Evolutionary conservation across 2,797 vertebrate species (phyloP).

Genomic region (Zalophus californianus): DNA sequence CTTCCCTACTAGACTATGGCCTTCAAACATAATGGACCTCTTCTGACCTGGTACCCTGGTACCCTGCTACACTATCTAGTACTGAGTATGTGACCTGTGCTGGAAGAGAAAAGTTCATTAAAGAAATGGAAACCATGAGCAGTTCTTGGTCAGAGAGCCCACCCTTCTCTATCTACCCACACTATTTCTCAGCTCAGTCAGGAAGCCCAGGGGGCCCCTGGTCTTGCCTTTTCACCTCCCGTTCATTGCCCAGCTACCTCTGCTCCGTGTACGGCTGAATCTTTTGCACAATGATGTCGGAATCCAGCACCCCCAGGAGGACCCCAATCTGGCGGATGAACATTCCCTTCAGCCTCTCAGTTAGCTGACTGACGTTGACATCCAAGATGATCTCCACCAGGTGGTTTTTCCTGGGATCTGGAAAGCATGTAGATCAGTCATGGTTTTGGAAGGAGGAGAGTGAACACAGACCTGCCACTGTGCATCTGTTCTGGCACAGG

Average conservation of each 20-base stretch:
- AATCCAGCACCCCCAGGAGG: conserved; percentile 96
- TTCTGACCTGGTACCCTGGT: neutral
- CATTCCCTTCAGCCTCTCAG: conserved; percentile 97
- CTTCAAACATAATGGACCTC: neutral
- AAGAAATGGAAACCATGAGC: neutral
- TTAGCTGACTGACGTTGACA: conserved; percentile 94
- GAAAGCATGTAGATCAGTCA: conserved; percentile 62
- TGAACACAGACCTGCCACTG: conserved; percentile 39
- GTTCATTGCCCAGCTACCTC: conserved; percentile 89
- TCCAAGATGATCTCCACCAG: conserved; percentile 98
- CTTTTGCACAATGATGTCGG: conserved; percentile 96
- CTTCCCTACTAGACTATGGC: neutral
- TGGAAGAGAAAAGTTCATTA: neutral
- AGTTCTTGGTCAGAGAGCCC: neutral
- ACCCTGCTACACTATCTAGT: neutral
- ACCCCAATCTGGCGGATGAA: conserved; percentile 97
- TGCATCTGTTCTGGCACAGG: neutral
- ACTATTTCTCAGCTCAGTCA: neutral
- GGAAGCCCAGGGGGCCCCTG: neutral
- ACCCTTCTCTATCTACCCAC: neutral
- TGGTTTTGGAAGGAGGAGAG: conserved; percentile 27
- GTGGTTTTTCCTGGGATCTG: conserved; percentile 94
- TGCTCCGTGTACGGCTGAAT: conserved; percentile 96
- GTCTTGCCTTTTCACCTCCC: conserved; percentile 49
- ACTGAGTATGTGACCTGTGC: neutral